A percentile compares a stretch with the other conserved stretches of the same genome.
These are phyloP conservation scores for Polydrusus cervinus DNA, from an alignment of 2,888 invertebrate genomes.

Conservation along the genomic window DNA sequence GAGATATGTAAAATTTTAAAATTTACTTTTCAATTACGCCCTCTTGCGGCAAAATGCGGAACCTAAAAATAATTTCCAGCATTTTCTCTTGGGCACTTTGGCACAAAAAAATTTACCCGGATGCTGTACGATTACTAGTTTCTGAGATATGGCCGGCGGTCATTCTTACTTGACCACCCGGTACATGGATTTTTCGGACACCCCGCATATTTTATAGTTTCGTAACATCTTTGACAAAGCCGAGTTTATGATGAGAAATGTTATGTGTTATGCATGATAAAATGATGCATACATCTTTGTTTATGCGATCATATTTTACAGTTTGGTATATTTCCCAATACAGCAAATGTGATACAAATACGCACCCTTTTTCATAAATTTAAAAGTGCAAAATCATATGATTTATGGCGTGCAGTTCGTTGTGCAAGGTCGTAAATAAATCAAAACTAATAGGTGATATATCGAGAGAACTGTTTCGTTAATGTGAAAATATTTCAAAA, in stretches of 20 bases:
- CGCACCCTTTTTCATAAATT: conserved; percentile 54
- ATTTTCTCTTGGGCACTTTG: too few relatives aligned
- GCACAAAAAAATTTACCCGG: too few relatives aligned
- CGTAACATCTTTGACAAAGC: not conserved
- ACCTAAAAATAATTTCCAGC: too few relatives aligned
- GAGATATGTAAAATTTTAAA: too few relatives aligned
- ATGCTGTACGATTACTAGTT: too few relatives aligned
- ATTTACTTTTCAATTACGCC: too few relatives aligned
- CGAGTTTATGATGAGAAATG: not conserved
- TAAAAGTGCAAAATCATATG: conserved; percentile 53
- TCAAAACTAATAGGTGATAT: conserved; percentile 47
- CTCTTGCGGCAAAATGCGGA: too few relatives aligned
- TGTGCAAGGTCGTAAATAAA: conserved; percentile 49
- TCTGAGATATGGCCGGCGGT: too few relatives aligned
- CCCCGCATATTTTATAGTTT: not conserved
- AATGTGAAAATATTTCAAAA: conserved; percentile 35
- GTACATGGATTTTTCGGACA: too few relatives aligned
- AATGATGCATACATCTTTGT: conserved; percentile 42
- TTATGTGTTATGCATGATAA: conserved; percentile 21
- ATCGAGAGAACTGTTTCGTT: conserved; percentile 20
- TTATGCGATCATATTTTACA: conserved; percentile 48
- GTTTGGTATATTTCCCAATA: conserved; percentile 44
- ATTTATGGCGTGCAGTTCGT: conserved; percentile 50
- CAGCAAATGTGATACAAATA: conserved; percentile 52
- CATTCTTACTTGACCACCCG: too few relatives aligned